A percentile compares a stretch with the other conserved stretches of the same genome.
Conservation (phyloP, 2,888 invertebrate species). For the Subacronicta megacephala region DNA sequence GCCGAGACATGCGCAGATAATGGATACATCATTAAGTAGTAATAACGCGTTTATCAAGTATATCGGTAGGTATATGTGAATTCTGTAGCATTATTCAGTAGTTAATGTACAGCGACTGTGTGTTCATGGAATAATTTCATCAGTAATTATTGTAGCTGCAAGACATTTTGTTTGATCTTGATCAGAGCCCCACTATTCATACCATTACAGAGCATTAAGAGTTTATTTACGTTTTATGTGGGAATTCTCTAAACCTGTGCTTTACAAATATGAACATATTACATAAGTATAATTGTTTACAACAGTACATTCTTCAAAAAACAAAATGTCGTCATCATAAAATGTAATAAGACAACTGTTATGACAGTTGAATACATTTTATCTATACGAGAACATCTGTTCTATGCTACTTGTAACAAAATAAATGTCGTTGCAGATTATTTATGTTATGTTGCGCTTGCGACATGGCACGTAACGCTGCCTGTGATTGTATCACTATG, state of each 20-base stretch:
- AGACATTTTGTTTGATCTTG: constrained; percentile 43
- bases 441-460: constrained; percentile 69
- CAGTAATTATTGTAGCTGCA: constrained; percentile 45
- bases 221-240: constrained; percentile 31
- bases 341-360: constrained; percentile 68
- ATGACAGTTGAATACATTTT: constrained; percentile 73
- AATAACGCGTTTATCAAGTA: constrained; percentile 40
- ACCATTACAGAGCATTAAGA: constrained; percentile 19
- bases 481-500: constrained; percentile 72
- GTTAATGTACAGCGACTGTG: constrained; percentile 34
- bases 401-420: constrained; percentile 73
- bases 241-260: constrained; percentile 20
- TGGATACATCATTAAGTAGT: constrained; percentile 48
- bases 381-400: constrained; percentile 78
- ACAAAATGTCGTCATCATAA: constrained; percentile 62
- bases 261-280: constrained; percentile 26
- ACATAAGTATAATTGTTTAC: constrained; percentile 25
- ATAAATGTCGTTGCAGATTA: constrained; percentile 78
- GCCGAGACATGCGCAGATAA: constrained; percentile 37
- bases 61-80: constrained; percentile 31
- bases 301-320: constrained; percentile 38
- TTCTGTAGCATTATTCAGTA: constrained; percentile 48
- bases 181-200: constrained; percentile 24
- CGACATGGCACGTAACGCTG: constrained; percentile 69
- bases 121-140: constrained; percentile 41